Percentiles rank a stretch among this genome's conserved stretches.
These are phyloP conservation scores for Gadus chalcogrammus DNA, from an alignment of 2,113 vertebrate species.

Conservation along the genomic window DNA sequence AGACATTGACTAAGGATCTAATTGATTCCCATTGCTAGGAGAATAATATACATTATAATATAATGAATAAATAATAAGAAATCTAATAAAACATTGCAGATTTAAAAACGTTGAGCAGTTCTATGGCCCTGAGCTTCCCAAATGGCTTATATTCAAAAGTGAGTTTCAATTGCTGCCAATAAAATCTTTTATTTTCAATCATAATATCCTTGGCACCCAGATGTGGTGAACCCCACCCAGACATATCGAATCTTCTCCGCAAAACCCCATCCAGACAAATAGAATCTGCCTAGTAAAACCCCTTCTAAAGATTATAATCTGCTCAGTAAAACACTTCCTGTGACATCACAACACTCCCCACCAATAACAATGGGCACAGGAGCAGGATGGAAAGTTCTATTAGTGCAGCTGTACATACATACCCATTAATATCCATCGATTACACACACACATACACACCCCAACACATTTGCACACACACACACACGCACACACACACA, in stretches of 20 bases:
- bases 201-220: too few species aligned
- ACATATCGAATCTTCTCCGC: background rate
- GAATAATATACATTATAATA: too few species aligned
- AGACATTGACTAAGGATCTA: too few species aligned
- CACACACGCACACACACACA: background rate
- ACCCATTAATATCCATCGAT: constrained; percentile 15
- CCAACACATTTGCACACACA: background rate
- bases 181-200: too few species aligned
- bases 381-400: constrained; percentile 31
- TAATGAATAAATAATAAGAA: too few species aligned
- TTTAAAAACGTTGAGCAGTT: constrained; percentile 7
- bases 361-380: constrained; percentile 33
- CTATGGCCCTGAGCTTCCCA: background rate
- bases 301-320: background rate
- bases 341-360: constrained; percentile 32
- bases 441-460: constrained; percentile 27
- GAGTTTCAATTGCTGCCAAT: too few species aligned
- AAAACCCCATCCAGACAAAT: background rate
- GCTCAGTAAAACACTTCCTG: constrained; percentile 13
- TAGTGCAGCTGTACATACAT: constrained; percentile 31
- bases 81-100: too few species aligned
- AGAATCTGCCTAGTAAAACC: background rate
- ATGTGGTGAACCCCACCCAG: too few species aligned
- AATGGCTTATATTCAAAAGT: background rate
- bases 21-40: too few species aligned